Evolutionary conservation across 2,113 vertebrate species (phyloP), one percentile per base, ranked within the genome.

Genomic region (Zosterops borbonicus): DNA sequence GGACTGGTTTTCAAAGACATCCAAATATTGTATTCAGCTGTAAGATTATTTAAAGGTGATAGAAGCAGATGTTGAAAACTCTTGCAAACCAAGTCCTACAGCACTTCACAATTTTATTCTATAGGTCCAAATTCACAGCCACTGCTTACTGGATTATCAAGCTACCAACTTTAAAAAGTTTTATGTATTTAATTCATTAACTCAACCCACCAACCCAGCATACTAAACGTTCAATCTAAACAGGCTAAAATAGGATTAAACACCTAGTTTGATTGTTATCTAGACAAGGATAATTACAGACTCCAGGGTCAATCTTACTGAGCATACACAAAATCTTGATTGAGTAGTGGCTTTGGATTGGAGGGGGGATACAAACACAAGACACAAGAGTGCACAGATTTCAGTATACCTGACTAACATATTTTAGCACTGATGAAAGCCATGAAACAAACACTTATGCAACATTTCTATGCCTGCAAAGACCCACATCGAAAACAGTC

Each of bases 191-290:
- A 63, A 62, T 62, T 80, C 50, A 88, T 62, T 74, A 83, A 76
- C 37, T 73, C 31, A 69, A 29, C 19, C 9, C 23, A 89, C 87
- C 21, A 27, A 14, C 17, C 37, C 70, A 73, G 31, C 42, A 88
- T 41, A 62, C n/a, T 80, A 25, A 71, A 83, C 8, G 35, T 90
- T 59, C 53, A 68, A 89, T 78, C 71, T 84, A 27, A 90, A 89
- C 39, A 91, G 27, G 24, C 29, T 69, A 76, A 87, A 91, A 82
- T 21, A 63, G 53, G 67, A 94, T 60, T 84, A 92, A 95, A 92
- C 60, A 59, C 41, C 41, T 29, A 23, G 27, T 64, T 60, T 71
- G 58, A 83, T 71, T 1, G 0, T 64, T 91, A 94, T 33, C 49
- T 58, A 88, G 84, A 88, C 53, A 76, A 62, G 35, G 58, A 53